phyloP scores from a whole-genome alignment of 1,140 invertebrate genomes.

The Zaprionus lachaisei region DNA sequence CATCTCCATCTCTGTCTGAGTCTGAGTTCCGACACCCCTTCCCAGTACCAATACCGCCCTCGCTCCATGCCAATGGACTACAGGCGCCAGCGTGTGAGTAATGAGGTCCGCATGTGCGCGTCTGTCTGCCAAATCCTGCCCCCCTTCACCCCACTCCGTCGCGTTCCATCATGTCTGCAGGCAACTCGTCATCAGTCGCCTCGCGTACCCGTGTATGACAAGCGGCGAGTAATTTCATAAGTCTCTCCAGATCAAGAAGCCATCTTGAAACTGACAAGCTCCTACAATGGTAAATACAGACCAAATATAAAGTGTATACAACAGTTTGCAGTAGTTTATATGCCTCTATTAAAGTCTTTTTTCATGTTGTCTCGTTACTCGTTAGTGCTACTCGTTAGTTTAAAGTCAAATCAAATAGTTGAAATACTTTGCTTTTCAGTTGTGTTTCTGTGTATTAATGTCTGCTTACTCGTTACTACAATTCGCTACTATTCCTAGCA shows the following conservation, averaged over 20 bases:
- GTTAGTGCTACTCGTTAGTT: background rate
- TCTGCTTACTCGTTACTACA: background rate
- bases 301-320: background rate
- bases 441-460: too few relatives aligned
- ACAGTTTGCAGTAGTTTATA: too few relatives aligned
- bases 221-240: conserved; percentile 31
- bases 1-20: background rate
- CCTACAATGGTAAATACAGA: conserved; percentile 1
- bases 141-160: background rate
- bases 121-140: conserved; percentile 26
- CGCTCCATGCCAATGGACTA: conserved; percentile 31
- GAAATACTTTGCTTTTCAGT: too few relatives aligned
- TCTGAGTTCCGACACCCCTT: background rate
- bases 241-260: conserved; percentile 2
- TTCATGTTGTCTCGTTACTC: background rate
- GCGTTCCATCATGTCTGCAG: conserved; percentile 3
- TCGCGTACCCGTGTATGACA: conserved; percentile 27
- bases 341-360: too few relatives aligned
- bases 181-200: conserved; percentile 25
- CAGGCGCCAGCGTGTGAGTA: conserved; percentile 48
- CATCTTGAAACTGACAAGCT: conserved; percentile 16
- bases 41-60: background rate
- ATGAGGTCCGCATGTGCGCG: conserved; percentile 34
- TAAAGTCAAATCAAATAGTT: too few relatives aligned
- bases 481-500: too few relatives aligned